Evolutionary conservation across 1,140 invertebrate species (phyloP).

Genomic region (Drosophila ogumai): DNA sequence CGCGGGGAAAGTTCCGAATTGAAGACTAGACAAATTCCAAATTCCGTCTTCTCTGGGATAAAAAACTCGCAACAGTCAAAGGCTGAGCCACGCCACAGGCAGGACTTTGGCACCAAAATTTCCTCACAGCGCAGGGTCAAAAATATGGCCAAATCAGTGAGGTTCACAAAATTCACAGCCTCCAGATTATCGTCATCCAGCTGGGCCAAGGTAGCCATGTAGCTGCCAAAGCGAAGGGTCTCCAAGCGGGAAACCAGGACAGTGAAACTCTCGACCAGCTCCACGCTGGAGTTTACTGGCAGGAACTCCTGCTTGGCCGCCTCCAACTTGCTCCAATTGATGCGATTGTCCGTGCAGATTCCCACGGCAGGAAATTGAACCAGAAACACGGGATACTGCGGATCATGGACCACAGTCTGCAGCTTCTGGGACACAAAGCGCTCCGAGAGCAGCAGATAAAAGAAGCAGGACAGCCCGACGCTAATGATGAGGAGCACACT

Average conservation of each 20-base stretch:
- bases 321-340: slow-evolving; percentile 71
- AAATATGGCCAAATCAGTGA: slow-evolving; percentile 43
- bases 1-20: slow-evolving; percentile 60
- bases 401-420: slow-evolving; percentile 87
- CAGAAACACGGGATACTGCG: slow-evolving; percentile 88
- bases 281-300: slow-evolving; percentile 52
- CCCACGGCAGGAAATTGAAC: slow-evolving; percentile 89
- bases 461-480: slow-evolving; percentile 51
- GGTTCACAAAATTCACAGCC: slow-evolving; percentile 52
- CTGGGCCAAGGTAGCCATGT: slow-evolving; percentile 28
- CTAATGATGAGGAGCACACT: slow-evolving; percentile 54
- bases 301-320: slow-evolving; percentile 65
- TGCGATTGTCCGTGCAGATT: slow-evolving; percentile 88
- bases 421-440: slow-evolving; percentile 69
- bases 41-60: slow-evolving; percentile 67
- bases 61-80: slow-evolving; percentile 76
- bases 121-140: slow-evolving; percentile 55
- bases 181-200: slow-evolving; percentile 71
- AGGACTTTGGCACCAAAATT: slow-evolving; percentile 45
- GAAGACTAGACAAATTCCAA: slow-evolving; percentile 66
- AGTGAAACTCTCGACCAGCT: slow-evolving; percentile 46
- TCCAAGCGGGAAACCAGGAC: slow-evolving; percentile 53
- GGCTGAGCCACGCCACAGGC: slow-evolving; percentile 50
- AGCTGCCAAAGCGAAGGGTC: slow-evolving; percentile 61
- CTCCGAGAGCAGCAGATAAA: slow-evolving; percentile 65